phyloP scores from a whole-genome alignment of 2,797 vertebrate species.

The Phoebastria nigripes region DNA sequence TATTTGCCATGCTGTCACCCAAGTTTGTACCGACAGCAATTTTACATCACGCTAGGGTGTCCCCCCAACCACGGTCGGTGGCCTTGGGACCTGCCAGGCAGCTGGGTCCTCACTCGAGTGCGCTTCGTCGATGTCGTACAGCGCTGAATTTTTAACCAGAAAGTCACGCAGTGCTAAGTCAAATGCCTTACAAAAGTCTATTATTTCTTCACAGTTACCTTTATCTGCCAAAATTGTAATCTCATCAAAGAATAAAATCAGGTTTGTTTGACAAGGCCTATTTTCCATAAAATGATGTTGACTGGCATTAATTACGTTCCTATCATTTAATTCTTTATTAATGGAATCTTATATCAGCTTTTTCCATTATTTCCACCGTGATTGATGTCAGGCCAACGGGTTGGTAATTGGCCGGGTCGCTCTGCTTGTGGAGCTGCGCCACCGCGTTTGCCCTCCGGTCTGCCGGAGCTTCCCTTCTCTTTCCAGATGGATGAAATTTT shows the following conservation, averaged over 20 bases:
- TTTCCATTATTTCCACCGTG: not conserved
- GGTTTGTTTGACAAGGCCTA: slow-evolving; percentile 54
- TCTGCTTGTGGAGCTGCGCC: not conserved
- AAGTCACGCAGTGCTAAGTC: not conserved
- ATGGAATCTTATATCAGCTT: slow-evolving; percentile 1
- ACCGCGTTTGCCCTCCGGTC: not conserved
- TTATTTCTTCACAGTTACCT: slow-evolving; percentile 14
- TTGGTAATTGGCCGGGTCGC: fast-evolving
- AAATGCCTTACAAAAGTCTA: not conserved
- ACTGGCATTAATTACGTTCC: slow-evolving; percentile 49
- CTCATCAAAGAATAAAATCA: slow-evolving; percentile 46
- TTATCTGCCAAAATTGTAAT: slow-evolving; percentile 51
- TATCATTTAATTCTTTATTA: slow-evolving; percentile 46
- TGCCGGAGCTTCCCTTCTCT: not conserved
- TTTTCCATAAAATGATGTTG: slow-evolving; percentile 23
- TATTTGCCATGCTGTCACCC: not conserved
- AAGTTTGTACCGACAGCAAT: not conserved
- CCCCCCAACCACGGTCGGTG: fast-evolving
- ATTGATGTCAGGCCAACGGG: not conserved
- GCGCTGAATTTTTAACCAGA: not conserved
- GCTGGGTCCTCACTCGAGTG: not conserved
- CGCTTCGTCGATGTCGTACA: fast-evolving
- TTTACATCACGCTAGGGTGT: fast-evolving
- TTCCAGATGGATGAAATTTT: not conserved
- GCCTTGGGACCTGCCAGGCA: not conserved